Base-by-base conservation (phyloP, 2,113 vertebrate genomes). In the Natator depressus region DNA sequence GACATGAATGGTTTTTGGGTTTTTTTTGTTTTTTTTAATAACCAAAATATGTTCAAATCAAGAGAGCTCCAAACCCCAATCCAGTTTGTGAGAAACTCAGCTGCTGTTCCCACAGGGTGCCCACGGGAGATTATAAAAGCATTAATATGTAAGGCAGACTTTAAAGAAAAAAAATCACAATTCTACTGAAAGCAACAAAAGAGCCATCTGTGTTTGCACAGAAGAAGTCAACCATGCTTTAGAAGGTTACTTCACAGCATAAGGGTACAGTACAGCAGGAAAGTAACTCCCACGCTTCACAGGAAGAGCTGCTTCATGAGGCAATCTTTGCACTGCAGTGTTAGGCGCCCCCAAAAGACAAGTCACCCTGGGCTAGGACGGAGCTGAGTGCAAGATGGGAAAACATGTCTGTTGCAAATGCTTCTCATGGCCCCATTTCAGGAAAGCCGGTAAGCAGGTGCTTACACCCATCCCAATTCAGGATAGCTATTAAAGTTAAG, bases 341-440 rank as follows among this genome's bases (percentile, higher is more conserved):
- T 47, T 3, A 11, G 35, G 22, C 9, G 47, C 22, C 62, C 27
- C 29, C 47, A 76, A 93, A 51, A 20, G 50, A 82, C 87, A 51
- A 6, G 5, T 10, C 27, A 82, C 27, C 8, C 80, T 8, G 57
- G 88, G 84, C 76, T 87, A 72, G 53, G 55, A 75, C 16, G 90
- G 57, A 65, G 6, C 10, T 49, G 50, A 4, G 1, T 10, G 57
- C 75, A 89, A 80, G 65, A 83, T 79, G 79, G 54, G 8, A 75
- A 89, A 69, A 31, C 2, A 20, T 24, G n/a, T 29, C n/a, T n/a
- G 16, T 47, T 88, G 27, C 12, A 47, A 82, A 57, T 38, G 65
- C 75, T 80, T 12, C 35, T 80, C 38, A 69, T 20, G 50, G 17
- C 5, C 2, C 3, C 1, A 31, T 7, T n/a, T 83, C 0, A 0